Evolutionary conservation across 2,888 invertebrate genomes (phyloP).

Genomic region (Diploptera punctata): DNA sequence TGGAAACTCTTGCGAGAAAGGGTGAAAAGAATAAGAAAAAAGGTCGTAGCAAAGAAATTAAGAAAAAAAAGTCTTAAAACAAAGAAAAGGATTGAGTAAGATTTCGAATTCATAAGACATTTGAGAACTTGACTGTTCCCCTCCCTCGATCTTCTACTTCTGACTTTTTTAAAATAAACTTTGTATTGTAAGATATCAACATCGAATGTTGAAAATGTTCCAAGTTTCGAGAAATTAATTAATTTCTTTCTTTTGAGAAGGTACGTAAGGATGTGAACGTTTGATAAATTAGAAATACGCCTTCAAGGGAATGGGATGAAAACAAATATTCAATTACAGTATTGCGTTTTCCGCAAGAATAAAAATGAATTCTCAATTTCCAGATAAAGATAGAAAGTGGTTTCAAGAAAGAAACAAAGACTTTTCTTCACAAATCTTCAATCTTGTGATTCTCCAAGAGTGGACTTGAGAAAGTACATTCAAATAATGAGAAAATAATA

Average conservation of each 20-base stretch:
- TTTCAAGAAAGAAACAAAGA: background rate
- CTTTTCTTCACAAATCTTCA: background rate
- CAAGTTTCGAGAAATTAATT: slow-evolving; percentile 30
- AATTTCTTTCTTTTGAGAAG: slow-evolving; percentile 24
- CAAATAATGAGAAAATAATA: too few relatives aligned
- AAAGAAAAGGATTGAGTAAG: slow-evolving; percentile 1
- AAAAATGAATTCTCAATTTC: slow-evolving; percentile 15
- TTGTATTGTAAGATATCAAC: slow-evolving; percentile 27
- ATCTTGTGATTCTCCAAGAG: too few relatives aligned
- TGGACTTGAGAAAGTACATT: too few relatives aligned
- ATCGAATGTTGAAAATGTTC: slow-evolving; percentile 28
- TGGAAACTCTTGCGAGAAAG: slow-evolving; percentile 20
- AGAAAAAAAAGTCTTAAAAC: slow-evolving; percentile 4
- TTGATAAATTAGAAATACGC: slow-evolving; percentile 30
- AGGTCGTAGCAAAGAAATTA: background rate
- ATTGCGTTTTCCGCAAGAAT: slow-evolving; percentile 18
- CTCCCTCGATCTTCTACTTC: background rate
- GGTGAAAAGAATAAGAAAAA: slow-evolving; percentile 17
- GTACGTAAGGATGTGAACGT: slow-evolving; percentile 8
- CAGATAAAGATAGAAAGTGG: background rate
- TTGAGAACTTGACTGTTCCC: background rate
- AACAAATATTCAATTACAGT: slow-evolving; percentile 28
- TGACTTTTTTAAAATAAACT: slow-evolving; percentile 20
- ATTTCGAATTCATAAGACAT: slow-evolving; percentile 26
- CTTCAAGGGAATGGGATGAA: background rate